Conservation (phyloP, 2,888 invertebrate genomes). For the Aphrophora alni region DNA sequence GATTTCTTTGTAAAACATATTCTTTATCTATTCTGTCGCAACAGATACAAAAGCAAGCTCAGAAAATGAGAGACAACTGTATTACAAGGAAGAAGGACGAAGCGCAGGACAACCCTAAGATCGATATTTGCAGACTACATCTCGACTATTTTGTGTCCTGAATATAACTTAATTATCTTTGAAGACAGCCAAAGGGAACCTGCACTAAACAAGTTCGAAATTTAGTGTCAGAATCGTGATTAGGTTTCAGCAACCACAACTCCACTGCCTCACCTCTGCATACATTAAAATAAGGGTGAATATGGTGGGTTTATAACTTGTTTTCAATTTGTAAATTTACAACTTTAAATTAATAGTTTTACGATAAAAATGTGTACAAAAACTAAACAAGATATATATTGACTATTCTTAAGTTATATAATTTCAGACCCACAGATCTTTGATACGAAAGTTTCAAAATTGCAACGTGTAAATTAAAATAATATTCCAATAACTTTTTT, state of each 20-base stretch:
- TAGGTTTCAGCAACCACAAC: not conserved
- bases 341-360: not conserved
- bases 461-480: too few relatives aligned
- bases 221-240: not conserved
- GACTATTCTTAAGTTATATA: too few relatives aligned
- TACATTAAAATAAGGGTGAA: not conserved
- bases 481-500: too few relatives aligned
- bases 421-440: too few relatives aligned
- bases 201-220: not conserved
- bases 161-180: not conserved
- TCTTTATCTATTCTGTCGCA: not conserved
- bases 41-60: not conserved
- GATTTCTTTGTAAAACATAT: not conserved
- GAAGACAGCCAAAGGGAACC: not conserved
- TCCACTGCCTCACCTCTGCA: not conserved
- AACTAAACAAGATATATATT: too few relatives aligned
- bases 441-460: too few relatives aligned
- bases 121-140: not conserved
- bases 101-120: not conserved
- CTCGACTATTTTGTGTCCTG: not conserved
- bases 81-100: not conserved
- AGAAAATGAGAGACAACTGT: not conserved
- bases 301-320: too few relatives aligned
- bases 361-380: too few relatives aligned
- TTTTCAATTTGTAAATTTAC: too few relatives aligned